Conservation (phyloP, 2,113 vertebrate species). For the Marcusenius ussheri region DNA sequence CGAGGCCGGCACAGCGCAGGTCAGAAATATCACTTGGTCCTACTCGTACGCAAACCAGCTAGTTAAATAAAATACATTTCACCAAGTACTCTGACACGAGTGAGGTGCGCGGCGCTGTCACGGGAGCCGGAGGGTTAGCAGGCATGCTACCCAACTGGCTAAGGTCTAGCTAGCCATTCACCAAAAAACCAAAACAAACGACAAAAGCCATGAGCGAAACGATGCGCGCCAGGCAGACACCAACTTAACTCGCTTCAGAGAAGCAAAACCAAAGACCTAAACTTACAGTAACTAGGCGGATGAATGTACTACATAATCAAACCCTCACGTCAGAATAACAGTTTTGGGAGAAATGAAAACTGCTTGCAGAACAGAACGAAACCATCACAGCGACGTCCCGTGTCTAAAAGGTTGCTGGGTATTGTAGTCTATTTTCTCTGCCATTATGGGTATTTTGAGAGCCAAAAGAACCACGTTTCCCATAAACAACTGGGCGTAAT, state of each 20-base stretch:
- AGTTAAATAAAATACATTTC: neutral
- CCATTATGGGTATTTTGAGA: too few species aligned
- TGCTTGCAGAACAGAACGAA: neutral
- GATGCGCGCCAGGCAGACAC: neutral
- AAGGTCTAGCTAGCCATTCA: neutral
- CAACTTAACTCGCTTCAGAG: neutral
- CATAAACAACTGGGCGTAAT: neutral
- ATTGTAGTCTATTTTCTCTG: conserved; percentile 19
- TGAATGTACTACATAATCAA: neutral
- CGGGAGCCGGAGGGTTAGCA: neutral
- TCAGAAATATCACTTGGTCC: neutral
- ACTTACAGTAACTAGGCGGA: neutral
- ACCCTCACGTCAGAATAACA: neutral
- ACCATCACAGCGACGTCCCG: conserved; percentile 20
- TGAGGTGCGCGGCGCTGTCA: neutral
- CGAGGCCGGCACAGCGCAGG: conserved; percentile 6
- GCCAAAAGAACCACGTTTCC: conserved; percentile 19
- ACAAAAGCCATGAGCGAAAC: neutral
- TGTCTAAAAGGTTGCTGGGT: neutral
- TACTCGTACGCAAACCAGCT: neutral
- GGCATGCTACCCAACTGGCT: neutral
- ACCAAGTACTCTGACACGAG: neutral
- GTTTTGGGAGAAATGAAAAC: neutral
- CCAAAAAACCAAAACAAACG: neutral
- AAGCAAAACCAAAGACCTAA: neutral